Conservation (phyloP, 2,113 vertebrate genomes). For the Oceanodroma tethys region DNA sequence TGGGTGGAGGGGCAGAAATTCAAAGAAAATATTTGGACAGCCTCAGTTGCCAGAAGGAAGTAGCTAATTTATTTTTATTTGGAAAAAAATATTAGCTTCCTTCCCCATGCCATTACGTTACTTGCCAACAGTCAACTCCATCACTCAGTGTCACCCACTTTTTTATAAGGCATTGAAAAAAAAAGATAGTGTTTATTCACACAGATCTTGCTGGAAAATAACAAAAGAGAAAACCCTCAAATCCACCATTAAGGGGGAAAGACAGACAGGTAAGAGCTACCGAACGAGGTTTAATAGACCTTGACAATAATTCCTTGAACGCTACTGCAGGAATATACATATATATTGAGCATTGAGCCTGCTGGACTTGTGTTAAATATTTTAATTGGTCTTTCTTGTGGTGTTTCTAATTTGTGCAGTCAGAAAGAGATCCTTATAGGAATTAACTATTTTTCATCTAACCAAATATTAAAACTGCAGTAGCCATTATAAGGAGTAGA, state of each 20-base stretch:
- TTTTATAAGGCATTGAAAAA: not conserved
- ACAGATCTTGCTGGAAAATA: not conserved
- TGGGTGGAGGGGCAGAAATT: not conserved
- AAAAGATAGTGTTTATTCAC: not conserved
- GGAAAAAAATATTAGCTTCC: not conserved
- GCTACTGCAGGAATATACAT: not conserved
- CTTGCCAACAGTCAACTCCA: not conserved
- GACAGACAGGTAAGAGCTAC: not conserved
- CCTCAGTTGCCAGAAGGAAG: not conserved
- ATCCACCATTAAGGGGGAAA: not conserved
- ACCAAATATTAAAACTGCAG: not conserved
- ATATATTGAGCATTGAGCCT: not conserved
- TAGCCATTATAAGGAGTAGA: not conserved
- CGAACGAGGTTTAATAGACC: not conserved
- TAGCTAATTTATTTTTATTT: not conserved
- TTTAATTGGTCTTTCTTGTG: not conserved
- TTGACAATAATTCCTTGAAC: not conserved
- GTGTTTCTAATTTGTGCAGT: not conserved
- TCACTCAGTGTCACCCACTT: not conserved
- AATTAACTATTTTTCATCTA: not conserved
- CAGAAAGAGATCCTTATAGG: not conserved
- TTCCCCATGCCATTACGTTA: not conserved
- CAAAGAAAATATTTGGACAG: not conserved
- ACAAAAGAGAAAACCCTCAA: not conserved
- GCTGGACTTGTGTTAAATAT: not conserved